phyloP scores from a whole-genome alignment of 1,140 invertebrate species.

The Cherax destructor region DNA sequence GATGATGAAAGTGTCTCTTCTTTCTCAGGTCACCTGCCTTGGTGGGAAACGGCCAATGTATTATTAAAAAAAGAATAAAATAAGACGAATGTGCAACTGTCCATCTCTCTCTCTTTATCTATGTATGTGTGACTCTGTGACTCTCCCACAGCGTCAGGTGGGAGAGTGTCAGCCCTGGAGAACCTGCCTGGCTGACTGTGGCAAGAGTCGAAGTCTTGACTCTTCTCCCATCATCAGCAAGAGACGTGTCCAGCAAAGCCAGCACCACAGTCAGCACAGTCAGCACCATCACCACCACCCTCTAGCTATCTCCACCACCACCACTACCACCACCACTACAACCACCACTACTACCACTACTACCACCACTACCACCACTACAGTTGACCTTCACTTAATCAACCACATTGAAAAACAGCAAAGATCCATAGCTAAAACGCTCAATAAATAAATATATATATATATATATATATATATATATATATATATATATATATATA shows the following conservation, averaged over 20 bases:
- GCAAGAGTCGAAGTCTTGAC: conserved; percentile 51
- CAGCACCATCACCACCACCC: conserved; percentile 27
- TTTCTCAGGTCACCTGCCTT: too few relatives aligned
- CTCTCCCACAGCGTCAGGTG: conserved; percentile 23
- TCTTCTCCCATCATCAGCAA: conserved; percentile 53
- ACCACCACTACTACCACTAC: background rate
- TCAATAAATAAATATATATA: conserved; percentile 13
- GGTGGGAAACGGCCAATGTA: too few relatives aligned
- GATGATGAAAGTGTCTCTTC: too few relatives aligned
- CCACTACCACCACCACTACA: conserved; percentile 13
- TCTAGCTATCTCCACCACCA: background rate
- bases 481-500: background rate
- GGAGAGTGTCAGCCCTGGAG: conserved; percentile 33
- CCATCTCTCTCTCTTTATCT: too few relatives aligned
- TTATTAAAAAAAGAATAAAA: too few relatives aligned
- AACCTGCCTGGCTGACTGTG: conserved; percentile 49
- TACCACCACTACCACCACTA: conserved; percentile 1
- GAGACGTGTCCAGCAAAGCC: conserved; percentile 4
- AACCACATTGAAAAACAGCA: conserved; percentile 36
- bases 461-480: background rate
- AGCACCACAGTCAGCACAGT: conserved; percentile 1
- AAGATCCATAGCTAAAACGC: conserved; percentile 43
- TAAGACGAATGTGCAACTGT: background rate
- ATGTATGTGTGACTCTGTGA: background rate
- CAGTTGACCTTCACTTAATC: background rate